Conservation (phyloP, 2,888 invertebrate species). For the Parochlus steinenii region DNA sequence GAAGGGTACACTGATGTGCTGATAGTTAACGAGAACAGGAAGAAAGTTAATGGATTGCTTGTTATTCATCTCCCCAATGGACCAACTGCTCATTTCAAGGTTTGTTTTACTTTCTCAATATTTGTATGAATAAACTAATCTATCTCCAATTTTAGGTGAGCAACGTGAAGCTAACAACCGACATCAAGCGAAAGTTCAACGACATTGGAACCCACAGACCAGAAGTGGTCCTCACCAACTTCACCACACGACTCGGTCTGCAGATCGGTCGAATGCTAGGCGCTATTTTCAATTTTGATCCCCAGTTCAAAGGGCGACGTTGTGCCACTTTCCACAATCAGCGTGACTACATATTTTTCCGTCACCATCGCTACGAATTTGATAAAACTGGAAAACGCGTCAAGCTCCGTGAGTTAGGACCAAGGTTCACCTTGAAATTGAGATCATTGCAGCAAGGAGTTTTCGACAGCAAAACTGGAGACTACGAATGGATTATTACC, state of each 20-base stretch:
- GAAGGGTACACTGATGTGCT: conserved; percentile 75
- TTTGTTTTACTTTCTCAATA: no score
- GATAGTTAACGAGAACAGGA: conserved; percentile 86
- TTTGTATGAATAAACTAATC: no score
- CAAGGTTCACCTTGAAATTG: conserved; percentile 86
- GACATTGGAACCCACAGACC: conserved; percentile 80
- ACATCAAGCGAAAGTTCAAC: conserved; percentile 59
- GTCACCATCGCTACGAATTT: conserved; percentile 94
- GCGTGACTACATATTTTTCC: conserved; percentile 94
- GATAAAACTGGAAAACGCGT: conserved; percentile 58
- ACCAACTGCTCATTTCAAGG: conserved; percentile 91
- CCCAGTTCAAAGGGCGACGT: conserved; percentile 83
- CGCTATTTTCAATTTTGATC: conserved; percentile 87
- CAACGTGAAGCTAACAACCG: conserved; percentile 78
- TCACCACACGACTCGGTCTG: conserved; percentile 83
- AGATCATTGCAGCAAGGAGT: conserved; percentile 90
- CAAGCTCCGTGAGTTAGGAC: conserved; percentile 83
- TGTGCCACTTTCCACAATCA: conserved; percentile 98
- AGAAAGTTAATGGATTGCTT: conserved; percentile 81
- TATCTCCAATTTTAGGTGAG: no score
- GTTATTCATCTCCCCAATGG: conserved; percentile 91
- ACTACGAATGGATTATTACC: conserved; percentile 89
- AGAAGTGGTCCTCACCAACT: conserved; percentile 91
- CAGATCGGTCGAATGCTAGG: conserved; percentile 85
- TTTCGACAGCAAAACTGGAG: conserved; percentile 91